Evolutionary conservation across 2,113 vertebrate genomes (phyloP).

Genomic region (Pelvicachromis taeniatus): DNA sequence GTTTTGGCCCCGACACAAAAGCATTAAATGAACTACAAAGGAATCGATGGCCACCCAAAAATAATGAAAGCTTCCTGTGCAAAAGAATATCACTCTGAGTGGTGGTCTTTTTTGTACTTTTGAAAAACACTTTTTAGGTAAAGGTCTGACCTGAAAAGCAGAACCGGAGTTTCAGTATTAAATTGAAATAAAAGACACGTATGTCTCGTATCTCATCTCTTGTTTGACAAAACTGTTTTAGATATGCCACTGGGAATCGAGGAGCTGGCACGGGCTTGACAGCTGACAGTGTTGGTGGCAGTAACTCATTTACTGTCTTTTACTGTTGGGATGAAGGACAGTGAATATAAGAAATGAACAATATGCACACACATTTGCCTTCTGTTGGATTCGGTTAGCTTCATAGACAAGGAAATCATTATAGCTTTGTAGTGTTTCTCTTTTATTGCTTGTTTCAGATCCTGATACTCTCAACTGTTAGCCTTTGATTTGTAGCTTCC

Average conservation of each 20-base stretch:
- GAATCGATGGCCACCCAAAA: neutral
- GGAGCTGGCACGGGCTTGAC: neutral
- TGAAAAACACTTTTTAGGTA: neutral
- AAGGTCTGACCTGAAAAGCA: neutral
- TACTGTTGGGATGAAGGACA: neutral
- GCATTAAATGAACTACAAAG: neutral
- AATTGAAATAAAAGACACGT: neutral
- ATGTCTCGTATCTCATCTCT: neutral
- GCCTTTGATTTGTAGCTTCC: slow-evolving; percentile 1
- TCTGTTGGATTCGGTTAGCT: slow-evolving; percentile 14
- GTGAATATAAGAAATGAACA: neutral
- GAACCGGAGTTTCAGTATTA: neutral
- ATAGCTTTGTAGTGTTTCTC: neutral
- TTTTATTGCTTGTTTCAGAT: slow-evolving; percentile 18
- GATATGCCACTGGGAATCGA: slow-evolving; percentile 11
- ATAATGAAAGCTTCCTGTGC: neutral
- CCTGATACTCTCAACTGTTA: slow-evolving; percentile 2
- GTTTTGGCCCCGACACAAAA: neutral
- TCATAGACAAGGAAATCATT: slow-evolving; percentile 20
- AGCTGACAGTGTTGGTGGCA: slow-evolving; percentile 3
- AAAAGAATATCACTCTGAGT: neutral
- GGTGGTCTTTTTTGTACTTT: neutral
- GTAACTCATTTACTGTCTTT: slow-evolving; percentile 20
- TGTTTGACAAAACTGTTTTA: slow-evolving; percentile 18
- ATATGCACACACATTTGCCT: neutral